Evolutionary conservation across 2,888 invertebrate genomes (phyloP), one percentile per base, ranked within the genome.

Genomic region (Synergus japonicus): DNA sequence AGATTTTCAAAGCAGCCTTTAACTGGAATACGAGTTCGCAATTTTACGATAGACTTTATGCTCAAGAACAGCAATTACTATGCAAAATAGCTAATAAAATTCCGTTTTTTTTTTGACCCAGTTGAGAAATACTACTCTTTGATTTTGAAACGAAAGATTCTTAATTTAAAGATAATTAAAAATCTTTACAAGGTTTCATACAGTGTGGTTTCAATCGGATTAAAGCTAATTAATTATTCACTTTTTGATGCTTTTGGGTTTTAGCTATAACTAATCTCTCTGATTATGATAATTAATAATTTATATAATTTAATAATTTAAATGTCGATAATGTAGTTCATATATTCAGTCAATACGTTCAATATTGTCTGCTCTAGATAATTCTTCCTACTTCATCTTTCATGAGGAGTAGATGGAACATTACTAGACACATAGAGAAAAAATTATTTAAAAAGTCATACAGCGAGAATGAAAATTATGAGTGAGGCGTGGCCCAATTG

Each of bases 21-120:
- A 73, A 73, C 15, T 73, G 73, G 37, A 73, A 73, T 73, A 69
- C 37, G 54, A 73, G 73, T 73, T 37, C n/a, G 49, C 49, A 54
- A 73, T 73, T 7, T 41, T 73, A 54, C 54, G 46, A 18, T 69
- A 37, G 22, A 69, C 46, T 46, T 69, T 69, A 29, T 69, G 29
- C 69, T 46, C 46, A 69, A 46, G 8, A 69, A 69, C 49, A 49
- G 13, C 49, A 69, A 49, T 69, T 49, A 69, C 9, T 15, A 65
- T 22, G 22, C 44, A 29, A 65, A 69, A 29, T 15, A 43, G 44
- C 13, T 44, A 67, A 67, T 67, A 18, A 18, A 69, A 69, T 69
- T 69, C 46, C 4, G n/a, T 66, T 66, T 12, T 49, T 9, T 7
- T 49, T 9, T 7, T 8, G n/a, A 46, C n/a, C 8, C 22, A 43